phyloP scores from a whole-genome alignment of 1,140 invertebrate species.

The Temnothorax curvispinosus region DNA sequence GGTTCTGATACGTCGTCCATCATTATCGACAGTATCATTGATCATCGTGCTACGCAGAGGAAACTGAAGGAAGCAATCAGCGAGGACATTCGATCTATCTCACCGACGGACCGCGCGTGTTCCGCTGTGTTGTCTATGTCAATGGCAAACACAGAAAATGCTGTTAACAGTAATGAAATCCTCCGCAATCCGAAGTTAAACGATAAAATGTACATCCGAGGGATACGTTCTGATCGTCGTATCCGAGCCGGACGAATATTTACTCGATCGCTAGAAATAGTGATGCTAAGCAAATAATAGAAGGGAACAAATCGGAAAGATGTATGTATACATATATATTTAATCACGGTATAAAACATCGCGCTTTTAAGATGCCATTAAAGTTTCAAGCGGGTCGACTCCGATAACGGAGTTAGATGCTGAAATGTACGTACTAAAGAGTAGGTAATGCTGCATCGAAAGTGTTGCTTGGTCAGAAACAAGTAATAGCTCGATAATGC shows the following conservation, averaged over 20 bases:
- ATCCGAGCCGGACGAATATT: neutral
- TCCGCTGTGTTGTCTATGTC: slow-evolving; percentile 46
- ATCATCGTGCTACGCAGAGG: slow-evolving; percentile 53
- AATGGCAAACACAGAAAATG: slow-evolving; percentile 54
- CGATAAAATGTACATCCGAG: slow-evolving; percentile 35
- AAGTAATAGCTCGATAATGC: slow-evolving; percentile 20
- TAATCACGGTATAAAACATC: slow-evolving; percentile 25
- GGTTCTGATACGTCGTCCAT: slow-evolving; percentile 60
- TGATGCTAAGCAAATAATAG: neutral
- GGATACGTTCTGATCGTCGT: neutral
- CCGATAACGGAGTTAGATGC: neutral
- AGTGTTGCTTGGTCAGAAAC: slow-evolving; percentile 4
- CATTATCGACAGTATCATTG: slow-evolving; percentile 70
- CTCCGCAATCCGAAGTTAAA: slow-evolving; percentile 56
- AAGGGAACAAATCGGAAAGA: neutral
- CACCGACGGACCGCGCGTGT: slow-evolving; percentile 47
- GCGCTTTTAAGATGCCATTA: slow-evolving; percentile 40
- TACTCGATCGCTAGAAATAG: neutral
- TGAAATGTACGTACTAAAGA: slow-evolving; percentile 24
- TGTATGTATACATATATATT: slow-evolving; percentile 7
- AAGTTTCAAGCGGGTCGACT: slow-evolving; percentile 16
- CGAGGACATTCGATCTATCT: slow-evolving; percentile 68
- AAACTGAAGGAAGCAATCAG: slow-evolving; percentile 70
- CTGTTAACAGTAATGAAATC: slow-evolving; percentile 70
- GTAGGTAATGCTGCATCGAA: neutral